These are phyloP conservation scores for Condylura cristata DNA, from an alignment of 2,113 vertebrate species.

Conservation along the genomic window DNA sequence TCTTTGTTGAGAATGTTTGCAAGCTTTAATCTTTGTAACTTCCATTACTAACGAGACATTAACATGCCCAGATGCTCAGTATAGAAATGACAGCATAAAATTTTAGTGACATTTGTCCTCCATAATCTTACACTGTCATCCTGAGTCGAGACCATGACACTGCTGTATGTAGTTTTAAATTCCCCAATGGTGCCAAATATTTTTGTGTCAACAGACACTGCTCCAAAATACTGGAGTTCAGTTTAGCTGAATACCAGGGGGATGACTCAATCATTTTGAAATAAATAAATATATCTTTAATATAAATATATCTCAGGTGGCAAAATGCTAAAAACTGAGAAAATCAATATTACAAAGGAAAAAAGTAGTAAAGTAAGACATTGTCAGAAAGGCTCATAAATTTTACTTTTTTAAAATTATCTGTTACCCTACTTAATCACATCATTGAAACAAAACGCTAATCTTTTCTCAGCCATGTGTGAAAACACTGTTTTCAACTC, in stretches of 20 bases:
- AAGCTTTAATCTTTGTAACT: background rate
- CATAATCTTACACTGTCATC: conserved; percentile 3
- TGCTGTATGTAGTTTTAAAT: conserved; percentile 48
- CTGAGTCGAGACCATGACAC: conserved; percentile 24
- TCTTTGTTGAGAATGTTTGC: background rate
- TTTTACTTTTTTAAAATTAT: conserved; percentile 16
- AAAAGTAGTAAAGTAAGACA: background rate
- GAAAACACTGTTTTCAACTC: conserved; percentile 7
- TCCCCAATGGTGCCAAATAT: conserved; percentile 68
- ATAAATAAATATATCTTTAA: conserved; percentile 58
- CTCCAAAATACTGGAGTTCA: conserved; percentile 63
- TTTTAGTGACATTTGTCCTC: background rate
- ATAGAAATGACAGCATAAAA: background rate
- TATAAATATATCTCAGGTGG: background rate
- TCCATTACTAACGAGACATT: background rate
- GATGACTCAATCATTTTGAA: conserved; percentile 60
- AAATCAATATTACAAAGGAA: conserved; percentile 20
- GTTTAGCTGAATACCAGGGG: conserved; percentile 63
- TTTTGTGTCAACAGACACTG: conserved; percentile 66
- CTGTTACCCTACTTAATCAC: background rate
- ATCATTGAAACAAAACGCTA: background rate
- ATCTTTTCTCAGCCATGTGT: conserved; percentile 21
- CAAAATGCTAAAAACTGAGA: conserved; percentile 1
- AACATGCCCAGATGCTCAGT: background rate
- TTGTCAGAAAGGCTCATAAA: background rate